A percentile compares a stretch with the other conserved stretches of the same genome.
Conservation (phyloP, 2,797 vertebrate species). For the Sebastes reedi region DNA sequence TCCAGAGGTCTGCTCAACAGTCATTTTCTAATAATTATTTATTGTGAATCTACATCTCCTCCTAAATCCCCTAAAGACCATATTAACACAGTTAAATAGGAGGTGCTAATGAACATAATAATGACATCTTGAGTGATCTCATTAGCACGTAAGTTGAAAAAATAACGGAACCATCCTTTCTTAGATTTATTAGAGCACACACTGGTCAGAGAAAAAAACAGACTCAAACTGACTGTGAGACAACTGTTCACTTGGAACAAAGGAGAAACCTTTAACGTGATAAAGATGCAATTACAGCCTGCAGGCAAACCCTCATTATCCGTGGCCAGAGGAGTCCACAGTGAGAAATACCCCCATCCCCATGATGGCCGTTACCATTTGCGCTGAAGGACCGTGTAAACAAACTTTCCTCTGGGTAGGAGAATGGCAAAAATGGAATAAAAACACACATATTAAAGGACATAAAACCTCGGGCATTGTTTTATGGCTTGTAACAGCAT, state of each 20-base stretch:
- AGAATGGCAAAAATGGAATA: conserved; percentile 56
- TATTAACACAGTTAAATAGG: background rate
- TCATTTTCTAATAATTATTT: background rate
- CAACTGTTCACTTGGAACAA: conserved; percentile 52
- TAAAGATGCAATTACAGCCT: conserved; percentile 75
- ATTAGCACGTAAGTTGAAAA: conserved; percentile 11
- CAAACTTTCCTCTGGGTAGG: conserved; percentile 67
- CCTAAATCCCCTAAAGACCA: background rate
- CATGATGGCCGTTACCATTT: conserved; percentile 63
- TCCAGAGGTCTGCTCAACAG: background rate
- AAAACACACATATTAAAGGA: conserved; percentile 68
- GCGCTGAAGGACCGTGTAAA: conserved; percentile 69
- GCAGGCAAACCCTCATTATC: conserved; percentile 69
- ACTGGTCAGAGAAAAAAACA: conserved; percentile 23
- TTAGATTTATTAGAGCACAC: conserved; percentile 16
- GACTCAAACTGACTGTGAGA: conserved; percentile 37
- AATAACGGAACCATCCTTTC: background rate
- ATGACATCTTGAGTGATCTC: conserved; percentile 16
- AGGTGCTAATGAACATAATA: conserved; percentile 18
- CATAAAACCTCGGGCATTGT: conserved; percentile 67
- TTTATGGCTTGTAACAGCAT: conserved; percentile 57
- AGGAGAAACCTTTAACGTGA: conserved; percentile 60
- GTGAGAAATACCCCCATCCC: conserved; percentile 62
- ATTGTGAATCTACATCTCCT: background rate
- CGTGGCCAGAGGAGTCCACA: conserved; percentile 47